Base-by-base conservation (phyloP, 2,797 vertebrate genomes). In the Cygnus olor region DNA sequence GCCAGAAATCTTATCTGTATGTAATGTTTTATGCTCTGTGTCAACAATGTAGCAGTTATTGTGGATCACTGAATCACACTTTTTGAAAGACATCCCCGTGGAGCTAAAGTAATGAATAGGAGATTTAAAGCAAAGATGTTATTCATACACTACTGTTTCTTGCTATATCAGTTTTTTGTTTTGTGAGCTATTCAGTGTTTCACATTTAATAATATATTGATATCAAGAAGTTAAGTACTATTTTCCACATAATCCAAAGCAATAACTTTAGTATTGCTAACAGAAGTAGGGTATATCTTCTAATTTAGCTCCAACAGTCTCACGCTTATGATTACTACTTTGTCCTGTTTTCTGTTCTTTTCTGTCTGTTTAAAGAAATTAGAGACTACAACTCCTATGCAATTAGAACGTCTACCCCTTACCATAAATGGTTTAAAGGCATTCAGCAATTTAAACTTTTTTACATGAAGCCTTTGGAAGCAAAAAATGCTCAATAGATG, bases 11-110 rank as follows among this genome's bases (percentile, higher is more conserved):
- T 80, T 90, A 63, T 57, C 57, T 10, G 0, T 57, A 51, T 70
- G 71, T 38, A 53, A 32, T 45, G 14, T 44, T 93, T 36, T 49
- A 36, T 34, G 51, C 14, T 57, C 27, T 36, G 30, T 74, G 77
- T 78, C 90, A 94, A 24, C 66, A 27, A 70, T 47, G 22, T 36
- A 49, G 30, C 69, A 93, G 56, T 88, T 89, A 85, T 40, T 66
- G 69, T 78, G 45, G 42, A 20, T 85, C 66, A 51, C 27, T 80
- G 87, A 90, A 44, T 86, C 60, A 74, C 14, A 32, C 10, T 38
- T 88, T 86, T 84, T 93, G 81, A 92, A 94, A 90, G 54, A 73
- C 32, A 44, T 47, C 22, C 38, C 40, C 51, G 63, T 85, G 54
- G 32, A 88, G 15, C 51, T 88, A 34, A 88, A 87, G 32, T 51